phyloP scores from a whole-genome alignment of 2,797 vertebrate genomes.

The Melanotaenia nigrans region DNA sequence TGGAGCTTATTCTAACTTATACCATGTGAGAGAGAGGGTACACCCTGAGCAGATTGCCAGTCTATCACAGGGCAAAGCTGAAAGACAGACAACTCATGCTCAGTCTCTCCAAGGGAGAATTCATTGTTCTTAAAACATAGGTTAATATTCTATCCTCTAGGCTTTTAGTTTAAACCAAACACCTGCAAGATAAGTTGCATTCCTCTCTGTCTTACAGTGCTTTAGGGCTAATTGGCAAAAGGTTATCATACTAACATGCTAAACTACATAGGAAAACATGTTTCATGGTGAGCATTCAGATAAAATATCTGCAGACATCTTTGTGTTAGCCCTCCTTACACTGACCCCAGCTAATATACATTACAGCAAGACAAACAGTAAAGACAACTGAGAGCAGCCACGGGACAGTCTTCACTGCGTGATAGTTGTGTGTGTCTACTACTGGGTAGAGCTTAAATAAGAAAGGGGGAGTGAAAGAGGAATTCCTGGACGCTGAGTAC shows the following conservation, averaged over 20 bases:
- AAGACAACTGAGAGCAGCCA: slow-evolving; percentile 11
- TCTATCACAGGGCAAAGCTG: no score
- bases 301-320: background rate
- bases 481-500: slow-evolving; percentile 73
- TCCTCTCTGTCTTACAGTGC: no score
- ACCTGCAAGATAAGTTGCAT: no score
- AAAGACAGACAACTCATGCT: no score
- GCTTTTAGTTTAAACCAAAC: no score
- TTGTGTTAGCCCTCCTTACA: background rate
- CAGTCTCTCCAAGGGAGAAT: no score
- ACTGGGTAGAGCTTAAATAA: slow-evolving; percentile 50
- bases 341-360: background rate
- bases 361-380: background rate
- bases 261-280: background rate
- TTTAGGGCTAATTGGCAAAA: no score
- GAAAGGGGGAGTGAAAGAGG: slow-evolving; percentile 55
- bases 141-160: no score
- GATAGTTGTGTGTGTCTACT: slow-evolving; percentile 35
- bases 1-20: no score
- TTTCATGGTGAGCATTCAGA: background rate
- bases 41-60: no score
- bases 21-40: no score
- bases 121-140: no score
- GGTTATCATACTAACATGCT: background rate
- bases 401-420: slow-evolving; percentile 27